Evolutionary conservation across 2,113 vertebrate species (phyloP), one percentile per base, ranked within the genome.

Genomic region (Forbesichthys agassizii): DNA sequence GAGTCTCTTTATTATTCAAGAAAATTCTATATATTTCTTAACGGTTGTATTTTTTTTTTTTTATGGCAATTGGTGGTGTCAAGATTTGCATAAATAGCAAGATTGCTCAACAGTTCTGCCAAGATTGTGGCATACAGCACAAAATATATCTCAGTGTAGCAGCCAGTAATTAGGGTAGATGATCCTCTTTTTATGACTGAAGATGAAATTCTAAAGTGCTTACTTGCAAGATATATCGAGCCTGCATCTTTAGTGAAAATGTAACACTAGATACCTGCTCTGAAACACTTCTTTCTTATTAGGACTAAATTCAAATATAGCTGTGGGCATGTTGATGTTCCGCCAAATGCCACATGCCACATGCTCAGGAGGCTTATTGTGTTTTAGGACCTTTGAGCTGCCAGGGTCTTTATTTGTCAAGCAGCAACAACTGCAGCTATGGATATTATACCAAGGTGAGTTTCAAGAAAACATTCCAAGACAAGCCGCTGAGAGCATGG

Each of bases 281-380:
- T n/a, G 73, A 86, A 81, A 80, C 86, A 73, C 83, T 82, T 71
- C 83, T 82, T 71, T 90, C 91, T 88, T 90, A 90, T 89, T 91
- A 89, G 88, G 90, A 81, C 86, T 90, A 90, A 90, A 91, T 70
- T 89, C 88, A 93, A 92, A 93, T 86, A 92, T 92, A 91, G 91
- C 77, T 62, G 8, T 65, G 54, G 78, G 57, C 79, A 71, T 69
- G 73, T 72, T 79, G 78, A 81, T 82, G 62, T 71, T 75, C 58
- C 59, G 79, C 68, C 80, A 87, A 87, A 89, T 78, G 60, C 86
- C 71, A 70, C 64, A 85, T 79, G 71, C 80, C 71, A 70, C 64
- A 85, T 79, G 71, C 82, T 76, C 73, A 56, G 64, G 80, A 73
- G 87, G 85, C 77, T 84, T 89, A 89, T 91, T 89, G 88, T 88